phyloP scores from a whole-genome alignment of 2,888 invertebrate species.

The Deilephila elpenor region DNA sequence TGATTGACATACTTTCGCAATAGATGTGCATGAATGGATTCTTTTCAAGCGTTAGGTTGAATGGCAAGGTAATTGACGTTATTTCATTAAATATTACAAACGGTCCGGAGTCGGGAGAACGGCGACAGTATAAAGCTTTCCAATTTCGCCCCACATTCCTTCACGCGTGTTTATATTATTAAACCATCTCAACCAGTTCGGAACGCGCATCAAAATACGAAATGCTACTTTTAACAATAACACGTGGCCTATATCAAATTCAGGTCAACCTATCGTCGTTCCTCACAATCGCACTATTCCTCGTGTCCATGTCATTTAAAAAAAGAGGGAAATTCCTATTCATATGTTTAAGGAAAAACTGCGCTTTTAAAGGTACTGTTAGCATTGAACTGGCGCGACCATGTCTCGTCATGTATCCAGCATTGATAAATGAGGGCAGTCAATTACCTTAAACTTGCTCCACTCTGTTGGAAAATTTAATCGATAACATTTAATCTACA shows the following conservation, averaged over 20 bases:
- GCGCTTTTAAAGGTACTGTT: not conserved
- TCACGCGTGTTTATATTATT: constrained; percentile 68
- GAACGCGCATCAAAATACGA: constrained; percentile 54
- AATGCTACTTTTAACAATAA: constrained; percentile 56
- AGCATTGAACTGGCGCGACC: not conserved
- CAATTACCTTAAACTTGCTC: constrained; percentile 17
- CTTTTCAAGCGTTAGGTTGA: not conserved
- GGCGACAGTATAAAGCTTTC: constrained; percentile 55
- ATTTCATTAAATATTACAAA: not conserved
- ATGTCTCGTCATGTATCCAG: not conserved
- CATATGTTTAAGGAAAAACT: not conserved
- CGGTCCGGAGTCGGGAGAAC: constrained; percentile 6
- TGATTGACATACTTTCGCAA: constrained; percentile 13
- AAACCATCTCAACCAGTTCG: constrained; percentile 49
- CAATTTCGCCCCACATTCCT: constrained; percentile 67
- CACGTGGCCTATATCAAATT: constrained; percentile 48
- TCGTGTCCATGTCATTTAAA: not conserved
- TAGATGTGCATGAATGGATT: not conserved
- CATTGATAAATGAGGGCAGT: not conserved
- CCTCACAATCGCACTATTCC: constrained; percentile 40
- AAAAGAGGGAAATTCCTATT: not conserved
- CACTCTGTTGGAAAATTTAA: not conserved
- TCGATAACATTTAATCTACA: constrained; percentile 9
- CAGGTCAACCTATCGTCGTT: constrained; percentile 53
- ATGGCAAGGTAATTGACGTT: not conserved